Conservation (phyloP, 2,888 invertebrate genomes). For the Lutraria lutraria region DNA sequence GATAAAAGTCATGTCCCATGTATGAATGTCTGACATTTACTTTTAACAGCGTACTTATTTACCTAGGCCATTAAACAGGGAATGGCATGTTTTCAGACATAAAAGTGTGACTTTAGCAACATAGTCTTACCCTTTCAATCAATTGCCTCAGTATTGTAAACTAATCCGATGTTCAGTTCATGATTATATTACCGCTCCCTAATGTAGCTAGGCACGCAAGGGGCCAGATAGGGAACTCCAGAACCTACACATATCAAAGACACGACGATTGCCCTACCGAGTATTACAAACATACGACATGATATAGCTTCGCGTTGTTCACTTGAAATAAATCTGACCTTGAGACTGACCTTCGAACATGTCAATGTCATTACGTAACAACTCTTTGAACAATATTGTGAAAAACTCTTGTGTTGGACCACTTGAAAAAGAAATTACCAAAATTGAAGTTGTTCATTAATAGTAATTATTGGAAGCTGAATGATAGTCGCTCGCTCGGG, state of each 20-base stretch:
- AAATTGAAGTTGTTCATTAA: too few relatives aligned
- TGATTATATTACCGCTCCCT: slow-evolving; percentile 62
- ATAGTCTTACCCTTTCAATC: slow-evolving; percentile 54
- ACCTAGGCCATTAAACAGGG: too few relatives aligned
- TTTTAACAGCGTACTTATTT: too few relatives aligned
- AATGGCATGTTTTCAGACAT: too few relatives aligned
- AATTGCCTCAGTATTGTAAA: slow-evolving; percentile 58
- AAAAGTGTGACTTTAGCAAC: too few relatives aligned
- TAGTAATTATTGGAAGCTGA: too few relatives aligned
- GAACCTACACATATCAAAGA: slow-evolving; percentile 65
- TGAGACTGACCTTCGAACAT: slow-evolving; percentile 70
- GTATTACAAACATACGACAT: slow-evolving; percentile 50
- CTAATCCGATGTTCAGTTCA: slow-evolving; percentile 62
- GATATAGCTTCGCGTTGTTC: slow-evolving; percentile 65
- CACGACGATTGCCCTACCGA: slow-evolving; percentile 67
- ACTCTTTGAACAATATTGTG: slow-evolving; percentile 67
- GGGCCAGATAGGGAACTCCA: slow-evolving; percentile 70
- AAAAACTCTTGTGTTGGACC: slow-evolving; percentile 73
- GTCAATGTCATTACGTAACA: slow-evolving; percentile 54
- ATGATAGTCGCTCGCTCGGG: too few relatives aligned
- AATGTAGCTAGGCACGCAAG: slow-evolving; percentile 64
- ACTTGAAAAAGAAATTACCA: slow-evolving; percentile 52
- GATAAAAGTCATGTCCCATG: too few relatives aligned
- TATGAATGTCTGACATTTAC: too few relatives aligned
- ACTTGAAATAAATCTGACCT: slow-evolving; percentile 68